Evolutionary conservation across 2,113 vertebrate genomes (phyloP).

Genomic region (Lathamus discolor): DNA sequence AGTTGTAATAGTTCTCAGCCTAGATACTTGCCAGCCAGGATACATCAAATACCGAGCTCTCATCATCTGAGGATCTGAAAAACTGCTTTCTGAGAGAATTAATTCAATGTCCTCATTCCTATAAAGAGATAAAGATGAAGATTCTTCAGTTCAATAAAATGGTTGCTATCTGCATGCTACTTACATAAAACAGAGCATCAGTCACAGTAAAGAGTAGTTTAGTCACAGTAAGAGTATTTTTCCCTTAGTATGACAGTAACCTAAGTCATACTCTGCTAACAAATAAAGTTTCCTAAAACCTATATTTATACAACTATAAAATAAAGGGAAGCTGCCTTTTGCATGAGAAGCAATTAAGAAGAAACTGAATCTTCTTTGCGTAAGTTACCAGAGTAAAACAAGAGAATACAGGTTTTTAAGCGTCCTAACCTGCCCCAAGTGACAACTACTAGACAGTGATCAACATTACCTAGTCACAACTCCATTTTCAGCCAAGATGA

Average conservation of each 20-base stretch:
- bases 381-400: not conserved
- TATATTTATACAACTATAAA: not conserved
- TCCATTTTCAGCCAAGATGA: constrained; percentile 89
- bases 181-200: not conserved
- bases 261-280: not conserved
- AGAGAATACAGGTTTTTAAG: not conserved
- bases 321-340: not conserved
- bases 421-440: not conserved
- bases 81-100: constrained; percentile 90
- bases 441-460: not conserved
- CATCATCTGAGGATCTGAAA: constrained; percentile 87
- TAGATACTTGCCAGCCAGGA: constrained; percentile 90
- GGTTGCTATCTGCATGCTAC: not conserved
- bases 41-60: constrained; percentile 91
- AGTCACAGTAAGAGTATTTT: not conserved
- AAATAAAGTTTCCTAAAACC: not conserved
- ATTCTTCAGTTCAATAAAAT: not conserved
- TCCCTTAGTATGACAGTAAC: not conserved
- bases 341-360: not conserved
- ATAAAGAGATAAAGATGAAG: constrained; percentile 46
- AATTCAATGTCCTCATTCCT: constrained; percentile 92
- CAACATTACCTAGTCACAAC: constrained; percentile 83
- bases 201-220: not conserved
- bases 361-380: not conserved
- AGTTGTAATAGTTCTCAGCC: constrained; percentile 39